Evolutionary conservation across 2,888 invertebrate species (phyloP).

Genomic region (Drosophila peninsularis): DNA sequence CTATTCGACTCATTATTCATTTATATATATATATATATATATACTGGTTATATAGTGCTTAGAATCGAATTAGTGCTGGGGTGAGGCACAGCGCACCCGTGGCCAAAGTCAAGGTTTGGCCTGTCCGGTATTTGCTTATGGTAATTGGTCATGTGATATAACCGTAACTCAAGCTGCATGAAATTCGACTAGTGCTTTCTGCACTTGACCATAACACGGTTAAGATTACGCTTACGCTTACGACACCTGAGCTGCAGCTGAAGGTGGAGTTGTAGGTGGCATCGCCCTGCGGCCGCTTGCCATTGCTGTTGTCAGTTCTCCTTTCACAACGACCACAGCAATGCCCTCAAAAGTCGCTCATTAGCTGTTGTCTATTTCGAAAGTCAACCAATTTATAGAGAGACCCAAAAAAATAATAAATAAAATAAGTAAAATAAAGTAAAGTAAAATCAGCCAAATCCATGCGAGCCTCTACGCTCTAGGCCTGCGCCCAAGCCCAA

Average conservation of each 20-base stretch:
- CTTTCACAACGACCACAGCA: conserved; percentile 62
- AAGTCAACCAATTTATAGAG: conserved; percentile 61
- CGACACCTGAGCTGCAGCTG: conserved; percentile 46
- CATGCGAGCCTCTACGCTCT: conserved; percentile 29
- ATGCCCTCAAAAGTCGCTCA: conserved; percentile 72
- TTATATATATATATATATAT: not conserved
- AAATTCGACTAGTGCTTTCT: conserved; percentile 38
- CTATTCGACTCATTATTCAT: conserved; percentile 11
- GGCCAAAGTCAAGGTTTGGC: conserved; percentile 48
- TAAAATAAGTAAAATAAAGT: no score
- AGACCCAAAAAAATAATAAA: conserved; percentile 10
- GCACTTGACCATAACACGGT: conserved; percentile 53
- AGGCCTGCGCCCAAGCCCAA: conserved; percentile 18
- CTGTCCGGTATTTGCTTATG: not conserved
- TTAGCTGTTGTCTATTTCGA: conserved; percentile 67
- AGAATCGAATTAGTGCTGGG: conserved; percentile 13
- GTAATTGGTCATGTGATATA: conserved; percentile 38
- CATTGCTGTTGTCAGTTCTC: conserved; percentile 46
- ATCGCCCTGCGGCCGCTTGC: conserved; percentile 31
- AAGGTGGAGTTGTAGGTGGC: conserved; percentile 54
- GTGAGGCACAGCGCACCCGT: conserved; percentile 23
- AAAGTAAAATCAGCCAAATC: conserved; percentile 32
- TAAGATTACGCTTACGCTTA: conserved; percentile 11
- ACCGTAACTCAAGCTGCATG: conserved; percentile 25
- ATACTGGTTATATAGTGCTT: not conserved